Evolutionary conservation across 2,797 vertebrate species (phyloP), one percentile per base, ranked within the genome.

Genomic region (Gymnoscopelus braueri): DNA sequence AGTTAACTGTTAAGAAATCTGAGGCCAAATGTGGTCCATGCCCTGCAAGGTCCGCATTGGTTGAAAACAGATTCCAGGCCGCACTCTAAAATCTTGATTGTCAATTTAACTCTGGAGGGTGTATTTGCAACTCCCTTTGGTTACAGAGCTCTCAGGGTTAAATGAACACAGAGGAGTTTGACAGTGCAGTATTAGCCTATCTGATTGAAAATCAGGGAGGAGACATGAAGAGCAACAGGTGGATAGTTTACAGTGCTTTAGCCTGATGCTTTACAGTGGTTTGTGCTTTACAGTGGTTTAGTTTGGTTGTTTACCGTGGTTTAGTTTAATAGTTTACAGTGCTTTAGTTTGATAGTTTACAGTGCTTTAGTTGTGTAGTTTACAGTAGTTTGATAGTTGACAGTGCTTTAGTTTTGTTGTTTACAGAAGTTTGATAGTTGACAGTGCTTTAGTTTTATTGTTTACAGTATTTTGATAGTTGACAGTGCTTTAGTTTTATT

Each of bases 141-240:
- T 58, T 72, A 44, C 67, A 55, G 75, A 80, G 59, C 79, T 82
- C 82, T 90, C 86, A 94, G 39, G 39, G 39, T 94, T 94, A 93
- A 93, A 67, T 79, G 86, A 92, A 89, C 90, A 80, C 93, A 84
- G 88, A 87, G 92, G 93, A 93, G 93, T 94, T 94, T 94, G 94
- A 92, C 52, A 72, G 82, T 81, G 84, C 88, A 78, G 71, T 90
- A 81, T 94, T 93, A 91, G 50, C 12, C 50, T 51, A 86, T 94
- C 93, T 90, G 94, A 95, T 94, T 95, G 92, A 79, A 95, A 94
- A 95, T 95, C 93, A 91, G 93, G 91, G 92, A 92, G 92, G 92
- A 84, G 88, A 86, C 79, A 75, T 84, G 69, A 72, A 82, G 80
- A 77, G 55, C 55, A 70, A 47, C 67, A 65, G 63, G 69, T 67